Percentiles rank a stretch among this genome's conserved stretches.
These are phyloP conservation scores for Aphaenogaster ashmeadi DNA, from an alignment of 1,140 invertebrate genomes.

Conservation along the genomic window DNA sequence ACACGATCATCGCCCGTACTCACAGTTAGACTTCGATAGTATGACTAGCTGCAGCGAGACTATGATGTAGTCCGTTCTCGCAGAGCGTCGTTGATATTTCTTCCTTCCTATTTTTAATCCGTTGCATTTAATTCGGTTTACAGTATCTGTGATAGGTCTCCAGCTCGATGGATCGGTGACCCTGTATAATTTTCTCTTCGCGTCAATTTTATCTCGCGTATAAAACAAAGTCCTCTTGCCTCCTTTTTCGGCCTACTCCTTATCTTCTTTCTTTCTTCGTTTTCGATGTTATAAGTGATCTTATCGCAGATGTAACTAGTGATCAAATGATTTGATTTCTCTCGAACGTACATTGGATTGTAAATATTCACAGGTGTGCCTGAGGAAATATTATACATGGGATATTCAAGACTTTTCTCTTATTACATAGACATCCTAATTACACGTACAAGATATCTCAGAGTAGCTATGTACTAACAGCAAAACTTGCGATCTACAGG, in stretches of 20 bases:
- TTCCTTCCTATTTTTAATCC: conserved; percentile 7
- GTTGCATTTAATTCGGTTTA: not conserved
- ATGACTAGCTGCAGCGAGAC: conserved; percentile 83
- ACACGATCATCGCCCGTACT: conserved; percentile 78
- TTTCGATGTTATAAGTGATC: not conserved
- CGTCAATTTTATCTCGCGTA: not conserved
- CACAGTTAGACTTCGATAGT: conserved; percentile 78
- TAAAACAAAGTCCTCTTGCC: not conserved
- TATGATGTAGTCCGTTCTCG: conserved; percentile 80
- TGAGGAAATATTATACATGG: conserved; percentile 82
- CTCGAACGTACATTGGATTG: conserved; percentile 76
- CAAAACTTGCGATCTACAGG: conserved; percentile 17
- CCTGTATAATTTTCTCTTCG: conserved; percentile 2
- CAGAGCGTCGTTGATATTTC: not conserved
- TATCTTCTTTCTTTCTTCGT: not conserved
- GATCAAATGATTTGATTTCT: conserved; percentile 8
- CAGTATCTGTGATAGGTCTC: conserved; percentile 16
- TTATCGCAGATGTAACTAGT: not conserved
- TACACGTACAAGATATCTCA: conserved; percentile 56
- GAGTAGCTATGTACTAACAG: conserved; percentile 16
- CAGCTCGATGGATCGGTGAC: not conserved
- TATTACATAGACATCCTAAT: conserved; percentile 71
- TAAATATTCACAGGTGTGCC: conserved; percentile 87
- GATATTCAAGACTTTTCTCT: conserved; percentile 73
- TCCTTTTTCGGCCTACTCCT: not conserved